Evolutionary conservation across 2,797 vertebrate genomes (phyloP).

Genomic region (Lutjanus campechanus): DNA sequence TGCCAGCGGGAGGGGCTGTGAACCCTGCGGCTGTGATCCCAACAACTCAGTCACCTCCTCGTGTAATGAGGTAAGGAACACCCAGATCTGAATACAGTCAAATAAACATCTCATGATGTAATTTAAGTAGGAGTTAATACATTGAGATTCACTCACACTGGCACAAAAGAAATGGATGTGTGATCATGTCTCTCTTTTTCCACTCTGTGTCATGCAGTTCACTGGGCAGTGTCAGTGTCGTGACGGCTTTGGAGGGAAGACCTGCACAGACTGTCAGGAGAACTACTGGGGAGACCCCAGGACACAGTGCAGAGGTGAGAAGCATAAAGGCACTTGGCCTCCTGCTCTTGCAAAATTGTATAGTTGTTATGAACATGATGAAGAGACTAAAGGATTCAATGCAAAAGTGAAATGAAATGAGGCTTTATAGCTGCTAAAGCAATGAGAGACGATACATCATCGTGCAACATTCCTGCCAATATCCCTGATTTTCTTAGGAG

Average conservation of each 20-base stretch:
- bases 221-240: slow-evolving; percentile 95
- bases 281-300: slow-evolving; percentile 95
- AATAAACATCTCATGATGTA: background rate
- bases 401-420: background rate
- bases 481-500: no score
- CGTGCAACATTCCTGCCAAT: no score
- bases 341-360: background rate
- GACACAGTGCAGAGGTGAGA: slow-evolving; percentile 92
- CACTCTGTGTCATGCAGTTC: slow-evolving; percentile 83
- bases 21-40: slow-evolving; percentile 91
- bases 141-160: background rate
- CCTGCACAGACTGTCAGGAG: slow-evolving; percentile 94
- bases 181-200: background rate
- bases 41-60: slow-evolving; percentile 88
- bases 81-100: background rate
- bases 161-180: background rate
- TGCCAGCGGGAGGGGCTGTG: slow-evolving; percentile 90
- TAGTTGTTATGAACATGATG: background rate
- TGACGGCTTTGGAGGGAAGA: slow-evolving; percentile 93
- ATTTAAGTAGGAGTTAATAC: background rate
- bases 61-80: slow-evolving; percentile 92
- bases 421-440: background rate
- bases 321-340: background rate
- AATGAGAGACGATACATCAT: background rate
- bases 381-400: background rate